Percentiles rank a stretch among this genome's conserved stretches.
Evolutionary conservation across 2,888 invertebrate species (phyloP).

Genomic region (Bursaphelenchus okinawaensis): DNA sequence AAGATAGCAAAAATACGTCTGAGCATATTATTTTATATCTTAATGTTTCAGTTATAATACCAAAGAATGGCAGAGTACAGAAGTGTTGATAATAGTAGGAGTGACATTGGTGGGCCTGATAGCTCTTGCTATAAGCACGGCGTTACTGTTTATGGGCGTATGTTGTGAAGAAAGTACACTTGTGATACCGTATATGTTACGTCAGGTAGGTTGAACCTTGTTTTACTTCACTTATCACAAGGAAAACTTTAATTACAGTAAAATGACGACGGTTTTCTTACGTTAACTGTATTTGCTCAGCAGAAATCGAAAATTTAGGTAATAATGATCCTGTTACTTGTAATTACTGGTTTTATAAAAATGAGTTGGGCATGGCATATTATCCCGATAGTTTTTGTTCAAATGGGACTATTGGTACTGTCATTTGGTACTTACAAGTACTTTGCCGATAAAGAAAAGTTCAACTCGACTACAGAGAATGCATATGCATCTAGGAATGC

Average conservation of each 20-base stretch:
- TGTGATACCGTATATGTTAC: conserved; percentile 11
- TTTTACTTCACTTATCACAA: conserved; percentile 12
- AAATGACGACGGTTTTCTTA: too few species aligned
- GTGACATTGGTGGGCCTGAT: background rate
- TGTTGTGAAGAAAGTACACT: conserved; percentile 8
- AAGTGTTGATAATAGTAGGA: background rate
- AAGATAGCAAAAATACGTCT: too few species aligned
- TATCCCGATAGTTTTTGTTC: conserved; percentile 1
- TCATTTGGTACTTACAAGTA: conserved; percentile 11
- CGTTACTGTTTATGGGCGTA: conserved; percentile 11
- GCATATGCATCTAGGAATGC: background rate
- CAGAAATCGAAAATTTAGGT: too few species aligned
- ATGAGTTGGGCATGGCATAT: background rate
- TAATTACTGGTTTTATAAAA: background rate
- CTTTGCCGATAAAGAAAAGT: conserved; percentile 3
- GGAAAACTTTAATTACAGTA: too few species aligned
- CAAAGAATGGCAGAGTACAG: conserved; percentile 10
- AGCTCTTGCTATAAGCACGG: conserved; percentile 4
- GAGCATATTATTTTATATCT: too few species aligned
- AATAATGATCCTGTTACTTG: background rate
- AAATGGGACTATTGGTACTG: conserved; percentile 4
- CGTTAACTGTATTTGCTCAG: too few species aligned
- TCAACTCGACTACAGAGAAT: background rate
- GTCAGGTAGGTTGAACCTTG: conserved; percentile 3
- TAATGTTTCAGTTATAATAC: conserved; percentile 5